phyloP scores from a whole-genome alignment of 2,888 invertebrate genomes.

The Oeneis ivallda region DNA sequence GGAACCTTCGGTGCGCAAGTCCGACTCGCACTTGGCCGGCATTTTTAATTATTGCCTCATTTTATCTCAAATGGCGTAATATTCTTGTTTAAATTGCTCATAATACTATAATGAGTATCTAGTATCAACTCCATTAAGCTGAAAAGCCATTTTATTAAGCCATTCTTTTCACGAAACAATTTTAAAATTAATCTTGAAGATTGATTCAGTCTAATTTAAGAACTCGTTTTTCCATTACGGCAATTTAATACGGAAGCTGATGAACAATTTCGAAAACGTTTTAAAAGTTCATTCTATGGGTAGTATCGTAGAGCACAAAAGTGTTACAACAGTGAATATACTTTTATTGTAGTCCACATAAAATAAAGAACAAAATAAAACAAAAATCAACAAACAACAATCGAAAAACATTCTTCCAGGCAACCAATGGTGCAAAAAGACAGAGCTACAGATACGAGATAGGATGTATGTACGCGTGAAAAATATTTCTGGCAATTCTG shows the following conservation, averaged over 20 bases:
- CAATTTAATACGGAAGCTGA: background rate
- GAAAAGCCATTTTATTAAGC: constrained; percentile 15
- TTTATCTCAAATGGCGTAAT: background rate
- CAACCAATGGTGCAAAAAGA: no score
- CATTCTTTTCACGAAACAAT: constrained; percentile 12
- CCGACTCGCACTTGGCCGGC: no score
- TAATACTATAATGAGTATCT: constrained; percentile 13
- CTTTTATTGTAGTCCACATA: no score
- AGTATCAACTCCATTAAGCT: constrained; percentile 8
- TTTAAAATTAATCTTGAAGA: constrained; percentile 8
- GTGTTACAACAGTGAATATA: no score
- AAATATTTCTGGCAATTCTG: no score
- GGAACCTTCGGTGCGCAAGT: no score
- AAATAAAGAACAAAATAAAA: no score
- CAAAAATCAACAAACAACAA: no score
- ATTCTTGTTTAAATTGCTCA: constrained; percentile 7
- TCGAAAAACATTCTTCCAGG: no score
- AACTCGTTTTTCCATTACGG: constrained; percentile 1
- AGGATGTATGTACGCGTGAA: no score
- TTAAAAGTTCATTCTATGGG: background rate
- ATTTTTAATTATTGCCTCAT: background rate
- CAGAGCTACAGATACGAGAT: no score
- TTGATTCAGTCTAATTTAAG: constrained; percentile 4
- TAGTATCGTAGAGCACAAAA: no score
- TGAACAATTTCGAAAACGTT: background rate